Conservation (phyloP, 2,113 vertebrate species). For the Lepus americanus region DNA sequence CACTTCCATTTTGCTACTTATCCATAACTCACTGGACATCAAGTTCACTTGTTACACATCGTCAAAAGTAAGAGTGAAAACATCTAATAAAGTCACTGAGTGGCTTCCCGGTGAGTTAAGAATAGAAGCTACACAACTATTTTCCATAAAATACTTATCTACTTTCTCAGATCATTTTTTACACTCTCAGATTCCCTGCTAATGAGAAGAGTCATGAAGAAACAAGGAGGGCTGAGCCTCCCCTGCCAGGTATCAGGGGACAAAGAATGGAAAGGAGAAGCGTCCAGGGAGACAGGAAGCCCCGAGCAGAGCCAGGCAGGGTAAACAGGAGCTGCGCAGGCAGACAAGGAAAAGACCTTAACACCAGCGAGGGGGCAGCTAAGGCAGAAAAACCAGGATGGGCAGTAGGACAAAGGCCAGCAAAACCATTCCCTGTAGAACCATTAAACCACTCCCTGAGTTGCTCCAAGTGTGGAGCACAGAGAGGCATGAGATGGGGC, state of each 20-base stretch:
- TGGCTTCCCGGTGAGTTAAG: background rate
- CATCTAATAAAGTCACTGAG: background rate
- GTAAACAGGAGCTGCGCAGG: background rate
- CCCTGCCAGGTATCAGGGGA: fast-evolving
- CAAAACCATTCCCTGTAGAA: background rate
- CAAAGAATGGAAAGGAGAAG: background rate
- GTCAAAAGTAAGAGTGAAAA: background rate
- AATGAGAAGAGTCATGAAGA: background rate
- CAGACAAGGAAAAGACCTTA: background rate
- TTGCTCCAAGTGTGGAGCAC: background rate
- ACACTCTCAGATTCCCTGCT: background rate
- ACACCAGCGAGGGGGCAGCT: background rate
- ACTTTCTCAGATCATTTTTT: background rate
- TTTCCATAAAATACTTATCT: background rate
- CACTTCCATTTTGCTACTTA: constrained; percentile 33
- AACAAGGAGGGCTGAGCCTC: background rate
- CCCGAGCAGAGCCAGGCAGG: background rate
- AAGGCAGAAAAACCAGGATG: background rate
- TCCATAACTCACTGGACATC: background rate
- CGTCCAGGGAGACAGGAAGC: background rate
- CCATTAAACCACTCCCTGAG: background rate
- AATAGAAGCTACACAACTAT: background rate
- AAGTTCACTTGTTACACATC: background rate
- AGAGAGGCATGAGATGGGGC: background rate
- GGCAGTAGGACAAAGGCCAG: background rate